Evolutionary conservation across 2,888 invertebrate species (phyloP), one percentile per base, ranked within the genome.

Genomic region (Beris morrisii): DNA sequence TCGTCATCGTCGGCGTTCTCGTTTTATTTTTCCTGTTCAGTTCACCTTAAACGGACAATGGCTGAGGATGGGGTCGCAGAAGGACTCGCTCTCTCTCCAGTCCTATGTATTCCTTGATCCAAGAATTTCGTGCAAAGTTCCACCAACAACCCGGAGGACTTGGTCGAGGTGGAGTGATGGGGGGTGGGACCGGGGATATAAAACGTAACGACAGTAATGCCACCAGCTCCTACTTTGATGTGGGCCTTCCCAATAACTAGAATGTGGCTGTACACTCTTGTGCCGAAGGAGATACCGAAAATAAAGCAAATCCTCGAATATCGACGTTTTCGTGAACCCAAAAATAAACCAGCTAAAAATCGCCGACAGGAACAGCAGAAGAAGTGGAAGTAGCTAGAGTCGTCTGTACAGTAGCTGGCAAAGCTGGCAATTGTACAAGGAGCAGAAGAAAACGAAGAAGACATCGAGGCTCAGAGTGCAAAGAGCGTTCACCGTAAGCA

Each of bases 401-500:
- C 38, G 38, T 9, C 9, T 38, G 9, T 38, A 9, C 9, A 5
- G 38, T 5, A 38, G 38, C 38, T 38, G 52, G 59, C 48, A 30
- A 50, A 48, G 50, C 32, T 59, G 59, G 48, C 31, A 59, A 48
- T 58, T 48, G 52, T 22, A 43, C 12, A 61, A 61, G 61, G 50
- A 61, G 38, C 38, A 32, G 61, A 50, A 61, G 46, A 15, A 12
- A 31, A 43, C 48, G 61, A 61, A 31, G 61, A 50, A 61, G 61
- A 50, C 43, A 61, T 61, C 56, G 31, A 32, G 38, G 32, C 32
- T 9, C 6, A 59, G 50, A 28, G 52, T 61, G 43, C 50, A 52
- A 61, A 61, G 61, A 61, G 61, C 61, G 58, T 59, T 59, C 58
- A 61, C 50, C 65, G 55, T 56, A 56, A 65, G 53, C 46, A 53